Percentiles rank a stretch among this genome's conserved stretches.
Evolutionary conservation across 2,888 invertebrate species (phyloP).

Genomic region (Bombylius major): DNA sequence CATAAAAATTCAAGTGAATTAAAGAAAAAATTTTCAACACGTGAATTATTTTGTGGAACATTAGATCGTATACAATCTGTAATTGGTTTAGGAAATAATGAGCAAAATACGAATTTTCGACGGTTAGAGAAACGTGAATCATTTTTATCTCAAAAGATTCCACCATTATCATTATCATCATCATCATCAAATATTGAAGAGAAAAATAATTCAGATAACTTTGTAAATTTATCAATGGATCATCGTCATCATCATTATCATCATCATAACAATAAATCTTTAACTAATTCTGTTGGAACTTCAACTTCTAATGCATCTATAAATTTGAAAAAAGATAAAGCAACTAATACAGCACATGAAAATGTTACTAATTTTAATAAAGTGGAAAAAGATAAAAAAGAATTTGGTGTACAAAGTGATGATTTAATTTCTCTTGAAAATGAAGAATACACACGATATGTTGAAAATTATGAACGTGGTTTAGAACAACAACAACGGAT

Average conservation of each 20-base stretch:
- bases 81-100: constrained; percentile 15
- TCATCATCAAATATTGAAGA: no score
- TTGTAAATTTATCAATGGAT: no score
- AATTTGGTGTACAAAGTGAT: constrained; percentile 8
- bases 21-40: constrained; percentile 21
- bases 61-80: constrained; percentile 21
- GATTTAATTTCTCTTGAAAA: constrained; percentile 13
- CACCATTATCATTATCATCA: background rate
- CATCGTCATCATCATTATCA: background rate
- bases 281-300: background rate
- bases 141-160: background rate
- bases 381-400: background rate
- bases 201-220: no score
- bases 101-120: background rate
- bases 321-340: constrained; percentile 10
- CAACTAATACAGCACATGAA: constrained; percentile 11
- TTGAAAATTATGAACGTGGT: constrained; percentile 22
- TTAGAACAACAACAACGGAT: constrained; percentile 14
- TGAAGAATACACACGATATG: constrained; percentile 21
- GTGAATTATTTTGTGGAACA: constrained; percentile 22
- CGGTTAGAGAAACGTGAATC: background rate
- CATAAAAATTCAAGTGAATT: constrained; percentile 16
- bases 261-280: background rate
- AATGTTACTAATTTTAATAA: constrained; percentile 1
- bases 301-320: constrained; percentile 3